Evolutionary conservation across 2,113 vertebrate genomes (phyloP).

Genomic region (Bombycilla garrulus): DNA sequence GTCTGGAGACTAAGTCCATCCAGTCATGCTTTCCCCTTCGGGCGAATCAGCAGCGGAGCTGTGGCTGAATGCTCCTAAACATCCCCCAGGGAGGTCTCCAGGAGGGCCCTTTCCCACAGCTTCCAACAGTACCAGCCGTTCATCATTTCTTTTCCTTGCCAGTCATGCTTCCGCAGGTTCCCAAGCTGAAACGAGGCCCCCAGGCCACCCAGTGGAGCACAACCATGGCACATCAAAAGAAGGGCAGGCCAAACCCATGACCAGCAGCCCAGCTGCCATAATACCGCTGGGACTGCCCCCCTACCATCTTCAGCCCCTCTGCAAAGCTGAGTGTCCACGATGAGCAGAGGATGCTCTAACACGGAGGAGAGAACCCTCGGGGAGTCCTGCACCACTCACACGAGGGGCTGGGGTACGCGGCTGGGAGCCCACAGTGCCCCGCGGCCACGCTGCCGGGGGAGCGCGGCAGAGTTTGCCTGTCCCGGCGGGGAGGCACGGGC

Average conservation of each 20-base stretch:
- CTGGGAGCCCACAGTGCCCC: background rate
- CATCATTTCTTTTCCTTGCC: background rate
- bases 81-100: background rate
- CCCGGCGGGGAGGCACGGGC: rapidly evolving
- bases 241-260: background rate
- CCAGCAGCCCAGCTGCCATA: background rate
- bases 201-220: background rate
- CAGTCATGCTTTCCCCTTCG: background rate
- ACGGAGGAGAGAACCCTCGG: background rate
- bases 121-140: slow-evolving; percentile 11
- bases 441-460: rapidly evolving
- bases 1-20: background rate
- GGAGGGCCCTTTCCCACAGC: slow-evolving; percentile 41
- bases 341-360: background rate
- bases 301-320: background rate
- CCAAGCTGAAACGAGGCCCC: background rate
- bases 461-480: background rate
- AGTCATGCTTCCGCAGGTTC: background rate
- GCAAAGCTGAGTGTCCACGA: rapidly evolving
- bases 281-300: background rate
- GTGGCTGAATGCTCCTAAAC: slow-evolving; percentile 13
- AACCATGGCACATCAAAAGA: background rate
- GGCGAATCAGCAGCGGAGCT: background rate
- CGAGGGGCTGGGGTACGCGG: background rate
- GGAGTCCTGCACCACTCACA: rapidly evolving